phyloP scores from a whole-genome alignment of 1,140 invertebrate species.

The Scaptomyza graminum region DNA sequence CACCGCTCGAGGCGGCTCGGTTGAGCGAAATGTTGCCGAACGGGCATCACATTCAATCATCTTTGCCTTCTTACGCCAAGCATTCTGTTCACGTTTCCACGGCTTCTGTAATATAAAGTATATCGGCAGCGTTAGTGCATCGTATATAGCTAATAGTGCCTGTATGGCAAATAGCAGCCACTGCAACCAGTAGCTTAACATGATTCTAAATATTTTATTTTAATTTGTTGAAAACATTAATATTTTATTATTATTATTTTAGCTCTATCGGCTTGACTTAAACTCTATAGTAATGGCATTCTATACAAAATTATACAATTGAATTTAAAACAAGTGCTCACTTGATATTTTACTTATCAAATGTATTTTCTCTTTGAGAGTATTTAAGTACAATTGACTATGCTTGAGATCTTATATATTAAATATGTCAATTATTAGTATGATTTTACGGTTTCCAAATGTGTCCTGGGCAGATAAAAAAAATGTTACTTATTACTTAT shows the following conservation, averaged over 20 bases:
- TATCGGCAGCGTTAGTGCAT: slow-evolving; percentile 94
- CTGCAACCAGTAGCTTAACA: slow-evolving; percentile 88
- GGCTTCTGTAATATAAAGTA: slow-evolving; percentile 94
- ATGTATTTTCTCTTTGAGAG: neutral
- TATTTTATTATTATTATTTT: slow-evolving; percentile 2
- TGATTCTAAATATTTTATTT: slow-evolving; percentile 17
- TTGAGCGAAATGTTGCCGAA: slow-evolving; percentile 89
- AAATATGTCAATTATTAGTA: too few species aligned
- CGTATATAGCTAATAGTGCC: slow-evolving; percentile 91
- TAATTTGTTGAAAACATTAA: neutral
- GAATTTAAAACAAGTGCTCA: neutral
- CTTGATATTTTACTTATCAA: neutral
- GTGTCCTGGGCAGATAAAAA: too few species aligned
- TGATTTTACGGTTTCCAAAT: too few species aligned
- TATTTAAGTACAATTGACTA: too few species aligned
- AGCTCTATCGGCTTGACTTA: neutral
- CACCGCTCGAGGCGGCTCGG: slow-evolving; percentile 87
- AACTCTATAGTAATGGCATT: neutral
- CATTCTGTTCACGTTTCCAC: slow-evolving; percentile 90
- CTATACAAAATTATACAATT: neutral
- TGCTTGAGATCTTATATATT: too few species aligned
- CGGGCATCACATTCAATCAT: slow-evolving; percentile 73
- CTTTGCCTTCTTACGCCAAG: slow-evolving; percentile 86
- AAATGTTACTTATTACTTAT: too few species aligned
- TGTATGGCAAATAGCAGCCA: slow-evolving; percentile 89